A percentile compares a stretch with the other conserved stretches of the same genome.
Evolutionary conservation across 30 jellyfish, hydroid and myxozoan genomes (phyloP).

Genomic region (Mastigias papua): DNA sequence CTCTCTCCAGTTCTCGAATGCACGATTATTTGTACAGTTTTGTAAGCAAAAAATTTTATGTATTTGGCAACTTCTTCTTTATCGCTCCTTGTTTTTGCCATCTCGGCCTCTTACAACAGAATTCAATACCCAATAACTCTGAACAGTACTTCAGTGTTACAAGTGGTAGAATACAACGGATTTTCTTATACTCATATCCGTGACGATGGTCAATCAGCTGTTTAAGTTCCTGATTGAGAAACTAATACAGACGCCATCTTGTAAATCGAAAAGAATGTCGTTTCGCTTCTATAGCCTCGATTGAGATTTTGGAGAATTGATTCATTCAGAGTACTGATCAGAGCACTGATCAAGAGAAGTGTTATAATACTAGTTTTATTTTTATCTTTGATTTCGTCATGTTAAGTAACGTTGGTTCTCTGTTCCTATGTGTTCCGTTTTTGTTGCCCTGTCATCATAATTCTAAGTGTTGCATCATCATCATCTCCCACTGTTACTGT

Average conservation of each 20-base stretch:
- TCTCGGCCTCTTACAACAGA: too few species aligned
- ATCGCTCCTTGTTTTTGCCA: conserved; percentile 4
- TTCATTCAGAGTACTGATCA: too few species aligned
- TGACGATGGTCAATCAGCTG: neutral
- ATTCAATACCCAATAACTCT: too few species aligned
- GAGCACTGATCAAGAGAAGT: too few species aligned
- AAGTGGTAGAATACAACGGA: neutral
- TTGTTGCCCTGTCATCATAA: too few species aligned
- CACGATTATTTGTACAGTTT: conserved; percentile 81
- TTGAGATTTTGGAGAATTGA: neutral
- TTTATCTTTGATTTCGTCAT: too few species aligned
- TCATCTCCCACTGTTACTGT: too few species aligned
- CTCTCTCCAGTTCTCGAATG: conserved; percentile 90
- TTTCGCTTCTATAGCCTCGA: neutral
- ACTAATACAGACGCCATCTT: neutral
- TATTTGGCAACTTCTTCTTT: conserved; percentile 84
- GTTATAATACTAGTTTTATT: too few species aligned
- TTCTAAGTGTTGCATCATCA: too few species aligned
- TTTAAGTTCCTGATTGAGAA: neutral
- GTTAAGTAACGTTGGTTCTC: too few species aligned
- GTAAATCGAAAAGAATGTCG: neutral
- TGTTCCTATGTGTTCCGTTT: too few species aligned
- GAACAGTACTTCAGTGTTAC: too few species aligned
- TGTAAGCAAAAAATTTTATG: conserved; percentile 83
- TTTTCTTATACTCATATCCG: neutral